Base-by-base conservation (phyloP, 1,140 invertebrate genomes). In the Mercenaria mercenaria region DNA sequence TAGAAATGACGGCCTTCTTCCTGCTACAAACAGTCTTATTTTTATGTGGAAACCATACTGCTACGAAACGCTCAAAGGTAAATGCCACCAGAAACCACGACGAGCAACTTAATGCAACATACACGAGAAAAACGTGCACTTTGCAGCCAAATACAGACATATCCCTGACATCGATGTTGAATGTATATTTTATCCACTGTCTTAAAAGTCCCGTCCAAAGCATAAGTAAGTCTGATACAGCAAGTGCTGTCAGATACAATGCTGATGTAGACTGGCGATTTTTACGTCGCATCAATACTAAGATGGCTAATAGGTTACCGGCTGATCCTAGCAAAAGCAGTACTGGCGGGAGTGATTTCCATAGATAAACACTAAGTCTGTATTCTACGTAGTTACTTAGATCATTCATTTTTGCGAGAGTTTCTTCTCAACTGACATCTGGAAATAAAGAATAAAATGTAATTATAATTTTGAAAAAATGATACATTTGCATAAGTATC, bases 31-130 rank as follows among this genome's bases (percentile, higher is more conserved):
- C 34, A 41, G 20, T 2, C 29, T 76, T 76, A 11, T 43, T 39
- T 37, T 41, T 43, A 29, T 76, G 72, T 0, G 93, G 93, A 61
- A 90, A 59, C 52, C 90, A 92, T 0, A 79, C 41, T 10, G 13
- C 26, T 29, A 79, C 20, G 39, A 79, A 50, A 29, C 76, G 23
- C 39, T 79, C 76, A 4, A 41, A 26, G 23, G 76, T 79, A 10
- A 79, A 23, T 1, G 50, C 76, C 8, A 79, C 76, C 8, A 79
- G 8, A 79, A 79, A 3, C 76, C 76, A 79, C 1, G 50, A 26
- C 4, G 76, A 79, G 6, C 41, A 52, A 6, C 52, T 41, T 6
- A 41, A 10, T 10, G 15, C 23, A 8, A 41, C 18, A 79, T 52
- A 52, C 6, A 79, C 43, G 1, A 79, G n/a, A 26, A 50, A 79